Conservation (phyloP, 2,888 invertebrate species). For the Tuta absoluta region DNA sequence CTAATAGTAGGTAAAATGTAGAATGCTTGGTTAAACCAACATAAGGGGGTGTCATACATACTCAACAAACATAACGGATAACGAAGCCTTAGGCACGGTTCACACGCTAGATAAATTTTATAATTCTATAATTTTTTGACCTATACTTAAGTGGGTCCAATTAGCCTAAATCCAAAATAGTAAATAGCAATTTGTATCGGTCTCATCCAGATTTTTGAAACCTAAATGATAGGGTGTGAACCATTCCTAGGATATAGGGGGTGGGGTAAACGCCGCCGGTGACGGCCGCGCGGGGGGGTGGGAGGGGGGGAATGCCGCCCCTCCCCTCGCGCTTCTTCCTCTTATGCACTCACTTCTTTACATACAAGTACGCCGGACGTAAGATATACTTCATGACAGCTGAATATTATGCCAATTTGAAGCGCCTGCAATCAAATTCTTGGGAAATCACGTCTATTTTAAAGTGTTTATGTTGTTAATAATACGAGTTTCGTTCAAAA, state of each 20-base stretch:
- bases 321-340: slow-evolving; percentile 45
- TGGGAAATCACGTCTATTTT: too few species aligned
- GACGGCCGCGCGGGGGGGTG: slow-evolving; percentile 40
- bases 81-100: slow-evolving; percentile 37
- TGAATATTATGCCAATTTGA: too few species aligned
- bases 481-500: too few species aligned
- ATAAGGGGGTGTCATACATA: slow-evolving; percentile 40
- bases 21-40: slow-evolving; percentile 78
- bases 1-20: slow-evolving; percentile 76
- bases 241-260: slow-evolving; percentile 8
- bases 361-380: too few species aligned
- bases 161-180: slow-evolving; percentile 17
- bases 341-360: slow-evolving; percentile 20
- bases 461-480: too few species aligned
- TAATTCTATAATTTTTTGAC: slow-evolving; percentile 8
- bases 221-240: slow-evolving; percentile 16
- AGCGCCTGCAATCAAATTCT: too few species aligned
- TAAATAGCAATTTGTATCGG: slow-evolving; percentile 1
- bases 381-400: too few species aligned
- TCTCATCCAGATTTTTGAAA: slow-evolving; percentile 19
- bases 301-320: slow-evolving; percentile 63
- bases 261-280: slow-evolving; percentile 34
- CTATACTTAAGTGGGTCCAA: slow-evolving; percentile 15
- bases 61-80: slow-evolving; percentile 36
- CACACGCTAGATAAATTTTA: slow-evolving; percentile 21